Conservation (phyloP, 2,888 invertebrate species). For the Aphelenchoides bicaudatus region DNA sequence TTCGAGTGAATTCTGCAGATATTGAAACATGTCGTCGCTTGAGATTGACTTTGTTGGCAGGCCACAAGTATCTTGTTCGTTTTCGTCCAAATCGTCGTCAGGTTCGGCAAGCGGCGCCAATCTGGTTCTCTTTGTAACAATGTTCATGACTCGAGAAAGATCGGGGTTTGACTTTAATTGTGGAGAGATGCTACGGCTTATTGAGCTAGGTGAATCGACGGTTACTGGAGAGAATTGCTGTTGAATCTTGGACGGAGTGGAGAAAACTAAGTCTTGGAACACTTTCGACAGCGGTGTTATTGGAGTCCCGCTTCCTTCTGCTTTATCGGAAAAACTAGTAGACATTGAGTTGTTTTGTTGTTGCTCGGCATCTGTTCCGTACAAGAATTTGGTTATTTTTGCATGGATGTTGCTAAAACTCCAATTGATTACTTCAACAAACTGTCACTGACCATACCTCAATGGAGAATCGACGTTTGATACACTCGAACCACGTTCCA, state of each 20-base stretch:
- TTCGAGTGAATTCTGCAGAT: slow-evolving; percentile 20
- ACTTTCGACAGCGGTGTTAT: slow-evolving; percentile 21
- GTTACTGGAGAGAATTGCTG: slow-evolving; percentile 15
- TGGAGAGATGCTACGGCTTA: slow-evolving; percentile 6
- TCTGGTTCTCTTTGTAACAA: slow-evolving; percentile 16
- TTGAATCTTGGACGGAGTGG: slow-evolving; percentile 10
- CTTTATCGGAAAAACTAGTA: slow-evolving; percentile 3
- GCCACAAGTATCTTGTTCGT: neutral
- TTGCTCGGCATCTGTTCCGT: slow-evolving; percentile 16
- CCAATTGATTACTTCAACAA: neutral
- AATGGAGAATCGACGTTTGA: slow-evolving; percentile 35
- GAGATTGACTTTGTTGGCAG: no score
- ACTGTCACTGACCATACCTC: slow-evolving; percentile 23
- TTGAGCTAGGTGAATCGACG: slow-evolving; percentile 8
- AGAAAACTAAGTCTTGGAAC: slow-evolving; percentile 14
- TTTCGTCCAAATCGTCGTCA: slow-evolving; percentile 31
- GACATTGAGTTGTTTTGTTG: slow-evolving; percentile 18
- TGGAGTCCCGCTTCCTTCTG: slow-evolving; percentile 26
- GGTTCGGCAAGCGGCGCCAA: slow-evolving; percentile 36
- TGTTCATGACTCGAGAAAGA: slow-evolving; percentile 8
- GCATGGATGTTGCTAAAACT: slow-evolving; percentile 40
- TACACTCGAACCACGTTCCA: slow-evolving; percentile 33
- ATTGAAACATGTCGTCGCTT: no score
- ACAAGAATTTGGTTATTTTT: slow-evolving; percentile 37
- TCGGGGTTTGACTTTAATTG: slow-evolving; percentile 5